Conservation (phyloP, 2,888 invertebrate genomes). For the Dryocosmus kuriphilus region DNA sequence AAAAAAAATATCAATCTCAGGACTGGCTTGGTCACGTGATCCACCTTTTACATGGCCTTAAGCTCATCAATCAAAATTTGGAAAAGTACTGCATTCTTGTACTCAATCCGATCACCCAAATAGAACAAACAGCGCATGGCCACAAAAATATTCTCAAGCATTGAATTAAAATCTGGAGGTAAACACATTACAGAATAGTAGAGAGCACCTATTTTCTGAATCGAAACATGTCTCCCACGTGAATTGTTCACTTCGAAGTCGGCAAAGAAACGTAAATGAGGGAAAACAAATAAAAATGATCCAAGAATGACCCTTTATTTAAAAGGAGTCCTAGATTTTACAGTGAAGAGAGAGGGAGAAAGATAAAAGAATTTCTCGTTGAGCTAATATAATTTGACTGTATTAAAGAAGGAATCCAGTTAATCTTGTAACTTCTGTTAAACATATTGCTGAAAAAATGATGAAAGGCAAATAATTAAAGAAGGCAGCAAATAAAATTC, state of each 20-base stretch:
- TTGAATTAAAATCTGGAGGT: conserved; percentile 35
- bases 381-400: too few relatives aligned
- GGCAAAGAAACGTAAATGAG: too few relatives aligned
- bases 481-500: neutral
- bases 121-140: conserved; percentile 40
- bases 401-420: too few relatives aligned
- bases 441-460: neutral
- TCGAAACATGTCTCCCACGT: conserved; percentile 38
- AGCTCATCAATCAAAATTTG: conserved; percentile 48
- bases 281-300: too few relatives aligned
- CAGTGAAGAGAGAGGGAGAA: too few relatives aligned
- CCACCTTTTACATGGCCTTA: too few relatives aligned
- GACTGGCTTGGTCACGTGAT: too few relatives aligned
- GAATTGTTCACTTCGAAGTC: conserved; percentile 47
- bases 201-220: conserved; percentile 47
- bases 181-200: conserved; percentile 46
- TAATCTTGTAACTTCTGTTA: too few relatives aligned
- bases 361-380: too few relatives aligned
- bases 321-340: too few relatives aligned
- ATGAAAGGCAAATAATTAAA: neutral
- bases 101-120: conserved; percentile 37
- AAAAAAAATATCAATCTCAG: too few relatives aligned
- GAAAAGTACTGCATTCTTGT: conserved; percentile 41
- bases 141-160: conserved; percentile 46
- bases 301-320: too few relatives aligned